phyloP scores from a whole-genome alignment of 2,797 vertebrate genomes.

The Brachyrhaphis roseni region DNA sequence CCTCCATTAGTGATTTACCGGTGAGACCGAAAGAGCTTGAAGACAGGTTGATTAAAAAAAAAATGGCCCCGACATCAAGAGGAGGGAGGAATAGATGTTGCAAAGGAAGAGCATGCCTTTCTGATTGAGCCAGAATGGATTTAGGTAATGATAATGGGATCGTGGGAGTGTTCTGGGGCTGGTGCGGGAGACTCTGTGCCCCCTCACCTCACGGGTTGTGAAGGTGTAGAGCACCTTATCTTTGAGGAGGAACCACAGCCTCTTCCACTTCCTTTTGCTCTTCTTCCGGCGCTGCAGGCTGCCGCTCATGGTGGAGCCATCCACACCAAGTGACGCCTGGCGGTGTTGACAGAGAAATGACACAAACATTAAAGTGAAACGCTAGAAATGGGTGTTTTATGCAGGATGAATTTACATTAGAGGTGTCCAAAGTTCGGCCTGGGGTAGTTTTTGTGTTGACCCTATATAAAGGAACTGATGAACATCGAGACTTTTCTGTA shows the following conservation, averaged over 20 bases:
- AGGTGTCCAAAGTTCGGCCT: too few species aligned
- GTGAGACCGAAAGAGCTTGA: constrained; percentile 21
- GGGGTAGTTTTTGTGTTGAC: too few species aligned
- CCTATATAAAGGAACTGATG: too few species aligned
- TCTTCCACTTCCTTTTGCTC: constrained; percentile 96
- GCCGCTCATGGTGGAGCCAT: constrained; percentile 91
- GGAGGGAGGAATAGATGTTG: constrained; percentile 13
- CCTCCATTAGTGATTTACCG: constrained; percentile 44
- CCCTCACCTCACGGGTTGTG: constrained; percentile 90
- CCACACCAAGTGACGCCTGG: constrained; percentile 89
- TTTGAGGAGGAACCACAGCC: constrained; percentile 98
- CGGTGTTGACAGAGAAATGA: neutral
- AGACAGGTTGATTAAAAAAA: constrained; percentile 28
- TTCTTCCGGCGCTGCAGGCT: constrained; percentile 92
- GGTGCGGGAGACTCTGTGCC: constrained; percentile 83
- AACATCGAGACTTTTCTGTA: too few species aligned
- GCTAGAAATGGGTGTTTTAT: neutral
- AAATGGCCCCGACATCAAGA: constrained; percentile 11
- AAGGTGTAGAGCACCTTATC: constrained; percentile 99
- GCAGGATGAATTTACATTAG: neutral
- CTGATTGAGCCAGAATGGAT: constrained; percentile 5
- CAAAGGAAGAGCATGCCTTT: constrained; percentile 8
- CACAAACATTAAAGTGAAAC: neutral
- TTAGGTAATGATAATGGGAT: neutral
- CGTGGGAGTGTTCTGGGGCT: constrained; percentile 59